Evolutionary conservation across 2,797 vertebrate species (phyloP).

Genomic region (Protonibea diacanthus): DNA sequence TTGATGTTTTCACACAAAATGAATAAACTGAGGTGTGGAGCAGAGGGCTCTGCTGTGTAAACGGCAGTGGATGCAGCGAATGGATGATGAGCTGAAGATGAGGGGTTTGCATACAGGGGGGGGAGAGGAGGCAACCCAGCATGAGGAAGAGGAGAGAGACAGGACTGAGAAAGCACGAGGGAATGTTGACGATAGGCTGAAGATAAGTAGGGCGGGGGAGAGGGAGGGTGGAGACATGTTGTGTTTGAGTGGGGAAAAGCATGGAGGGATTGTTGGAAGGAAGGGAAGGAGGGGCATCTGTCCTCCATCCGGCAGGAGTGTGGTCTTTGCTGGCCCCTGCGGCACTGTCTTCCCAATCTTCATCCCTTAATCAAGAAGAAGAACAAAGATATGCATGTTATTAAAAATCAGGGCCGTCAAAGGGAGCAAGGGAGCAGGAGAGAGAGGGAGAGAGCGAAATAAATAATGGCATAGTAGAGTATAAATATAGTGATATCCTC

Average conservation of each 20-base stretch:
- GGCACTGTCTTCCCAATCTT: conserved; percentile 58
- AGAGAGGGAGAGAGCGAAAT: conserved; percentile 66
- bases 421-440: conserved; percentile 44
- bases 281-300: conserved; percentile 14
- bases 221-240: conserved; percentile 5
- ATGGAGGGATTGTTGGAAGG: conserved; percentile 39
- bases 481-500: conserved; percentile 77
- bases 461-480: conserved; percentile 74
- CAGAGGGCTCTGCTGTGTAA: conserved; percentile 13
- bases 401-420: conserved; percentile 74
- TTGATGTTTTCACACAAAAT: conserved; percentile 26
- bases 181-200: conserved; percentile 50
- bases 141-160: conserved; percentile 31
- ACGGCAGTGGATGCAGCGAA: conserved; percentile 22
- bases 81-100: conserved; percentile 52
- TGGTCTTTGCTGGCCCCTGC: conserved; percentile 57
- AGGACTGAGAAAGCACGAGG: conserved; percentile 21
- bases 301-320: conserved; percentile 53
- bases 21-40: conserved; percentile 29
- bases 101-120: conserved; percentile 17
- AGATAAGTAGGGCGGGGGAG: conserved; percentile 2
- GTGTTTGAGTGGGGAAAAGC: conserved; percentile 13
- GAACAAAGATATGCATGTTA: conserved; percentile 77
- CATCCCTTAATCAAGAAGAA: conserved; percentile 74
- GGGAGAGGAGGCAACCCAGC: conserved; percentile 22